A percentile compares a stretch with the other conserved stretches of the same genome.
Conservation (phyloP, 2,113 vertebrate genomes). For the Clarias macrocephalus region DNA sequence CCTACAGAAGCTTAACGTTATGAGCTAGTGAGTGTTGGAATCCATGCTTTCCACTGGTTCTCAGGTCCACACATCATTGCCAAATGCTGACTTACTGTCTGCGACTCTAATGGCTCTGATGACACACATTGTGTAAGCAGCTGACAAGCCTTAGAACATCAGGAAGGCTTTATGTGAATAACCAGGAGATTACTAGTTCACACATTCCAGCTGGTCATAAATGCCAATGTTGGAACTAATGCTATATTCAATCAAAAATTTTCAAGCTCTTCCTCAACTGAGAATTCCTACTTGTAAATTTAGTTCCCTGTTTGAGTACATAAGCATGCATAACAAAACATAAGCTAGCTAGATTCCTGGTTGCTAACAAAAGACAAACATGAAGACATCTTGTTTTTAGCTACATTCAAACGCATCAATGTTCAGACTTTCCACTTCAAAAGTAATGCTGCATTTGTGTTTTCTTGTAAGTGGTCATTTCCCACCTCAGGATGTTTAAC, state of each 20-base stretch:
- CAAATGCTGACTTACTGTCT: constrained; percentile 56
- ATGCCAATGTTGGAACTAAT: background rate
- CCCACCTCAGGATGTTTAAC: background rate
- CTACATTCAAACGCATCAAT: background rate
- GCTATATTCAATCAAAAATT: background rate
- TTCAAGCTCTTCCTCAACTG: background rate
- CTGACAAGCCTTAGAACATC: constrained; percentile 13
- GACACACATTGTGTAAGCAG: constrained; percentile 36
- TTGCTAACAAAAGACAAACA: background rate
- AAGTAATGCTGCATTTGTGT: background rate
- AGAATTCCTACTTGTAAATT: background rate
- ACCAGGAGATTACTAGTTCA: constrained; percentile 31
- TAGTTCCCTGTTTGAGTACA: background rate
- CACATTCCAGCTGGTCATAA: background rate
- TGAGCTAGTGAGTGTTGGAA: constrained; percentile 28
- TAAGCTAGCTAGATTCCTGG: background rate
- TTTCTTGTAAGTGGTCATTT: background rate
- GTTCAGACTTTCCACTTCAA: background rate
- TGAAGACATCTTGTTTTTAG: background rate
- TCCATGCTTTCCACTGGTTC: constrained; percentile 19
- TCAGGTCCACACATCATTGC: constrained; percentile 3
- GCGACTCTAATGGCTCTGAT: constrained; percentile 21
- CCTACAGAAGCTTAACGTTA: constrained; percentile 20
- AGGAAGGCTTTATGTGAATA: constrained; percentile 24
- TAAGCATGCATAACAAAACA: background rate